Base-by-base conservation (phyloP, 92 coral and sea anemone species). In the Palythoa grandiflora region DNA sequence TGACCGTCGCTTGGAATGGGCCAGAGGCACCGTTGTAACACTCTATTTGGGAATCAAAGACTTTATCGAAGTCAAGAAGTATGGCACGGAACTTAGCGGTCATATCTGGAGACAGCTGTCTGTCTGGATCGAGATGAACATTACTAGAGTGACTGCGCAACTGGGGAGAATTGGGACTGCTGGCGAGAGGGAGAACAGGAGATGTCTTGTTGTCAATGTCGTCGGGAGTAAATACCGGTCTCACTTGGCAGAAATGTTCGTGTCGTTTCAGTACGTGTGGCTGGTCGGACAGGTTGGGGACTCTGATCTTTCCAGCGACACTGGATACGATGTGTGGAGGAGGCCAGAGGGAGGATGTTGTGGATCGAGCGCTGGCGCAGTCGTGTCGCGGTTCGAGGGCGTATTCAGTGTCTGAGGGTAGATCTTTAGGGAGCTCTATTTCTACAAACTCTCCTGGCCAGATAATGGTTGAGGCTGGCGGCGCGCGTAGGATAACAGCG, bases 191-290 rank as follows among this genome's bases (percentile, higher is more conserved):
- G 73, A 21, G 37, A 21, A 35, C 16, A 68, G 37, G 39, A 21
- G 19, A 20, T 68, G 44, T 37, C 44, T 71, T 71, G 73, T 12
- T 71, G 10, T 71, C 75, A 36, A 36, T 35, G 40, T 71, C 47
- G 2, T 71, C 44, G 38, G 38, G 86, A 65, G n/a, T 55, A 28
- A 81, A 81, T 65, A 81, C 86, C 13, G 86, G 59, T 35, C 65
- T 70, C 65, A 84, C 54, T 51, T 84, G 78, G 55, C 87, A 81
- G 12, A 81, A 65, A 61, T 81, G 86, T 48, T 81, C 75, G 48
- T 84, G 47, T 39, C 48, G 79, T 48, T 68, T 83, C 38, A 83
- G 21, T 21, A 59, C 57, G 5, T 52, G 50, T 65, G 76, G 77
- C 55, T 68, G 75, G 40, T 39, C 61, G 14, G 77, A 83, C 5